Evolutionary conservation across 2,888 invertebrate species (phyloP).

Genomic region (Mycogona germanica): DNA sequence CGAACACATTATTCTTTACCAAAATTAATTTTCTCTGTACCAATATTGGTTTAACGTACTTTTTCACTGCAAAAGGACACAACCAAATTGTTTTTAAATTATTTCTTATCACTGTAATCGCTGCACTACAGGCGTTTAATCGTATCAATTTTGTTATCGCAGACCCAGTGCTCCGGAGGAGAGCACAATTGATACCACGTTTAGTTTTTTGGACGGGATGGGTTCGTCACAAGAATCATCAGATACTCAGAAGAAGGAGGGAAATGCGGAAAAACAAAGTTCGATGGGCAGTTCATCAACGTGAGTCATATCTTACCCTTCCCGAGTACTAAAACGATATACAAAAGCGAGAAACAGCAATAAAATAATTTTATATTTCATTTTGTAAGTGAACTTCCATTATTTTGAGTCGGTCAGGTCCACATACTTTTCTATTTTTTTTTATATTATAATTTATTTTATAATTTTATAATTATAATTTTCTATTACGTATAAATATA

Average conservation of each 20-base stretch:
- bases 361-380: too few species aligned
- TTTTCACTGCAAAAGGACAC: neutral
- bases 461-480: too few species aligned
- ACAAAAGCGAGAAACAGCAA: too few species aligned
- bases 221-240: conserved; percentile 22
- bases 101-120: too few species aligned
- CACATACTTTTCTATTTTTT: too few species aligned
- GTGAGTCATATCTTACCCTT: too few species aligned
- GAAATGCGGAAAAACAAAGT: conserved; percentile 14
- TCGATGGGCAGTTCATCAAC: conserved; percentile 17
- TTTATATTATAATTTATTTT: too few species aligned
- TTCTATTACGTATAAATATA: too few species aligned
- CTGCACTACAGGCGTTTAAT: too few species aligned
- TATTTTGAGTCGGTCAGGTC: too few species aligned
- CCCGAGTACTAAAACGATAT: too few species aligned
- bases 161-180: conserved; percentile 21
- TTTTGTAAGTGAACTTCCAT: too few species aligned
- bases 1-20: neutral
- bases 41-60: neutral
- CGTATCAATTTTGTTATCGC: neutral
- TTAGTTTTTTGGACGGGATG: conserved; percentile 21
- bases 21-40: neutral
- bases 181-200: conserved; percentile 17
- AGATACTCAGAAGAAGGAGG: conserved; percentile 15
- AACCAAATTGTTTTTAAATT: neutral